Evolutionary conservation across 1,140 invertebrate species (phyloP), one percentile per base, ranked within the genome.

Genomic region (Asobara japonica): DNA sequence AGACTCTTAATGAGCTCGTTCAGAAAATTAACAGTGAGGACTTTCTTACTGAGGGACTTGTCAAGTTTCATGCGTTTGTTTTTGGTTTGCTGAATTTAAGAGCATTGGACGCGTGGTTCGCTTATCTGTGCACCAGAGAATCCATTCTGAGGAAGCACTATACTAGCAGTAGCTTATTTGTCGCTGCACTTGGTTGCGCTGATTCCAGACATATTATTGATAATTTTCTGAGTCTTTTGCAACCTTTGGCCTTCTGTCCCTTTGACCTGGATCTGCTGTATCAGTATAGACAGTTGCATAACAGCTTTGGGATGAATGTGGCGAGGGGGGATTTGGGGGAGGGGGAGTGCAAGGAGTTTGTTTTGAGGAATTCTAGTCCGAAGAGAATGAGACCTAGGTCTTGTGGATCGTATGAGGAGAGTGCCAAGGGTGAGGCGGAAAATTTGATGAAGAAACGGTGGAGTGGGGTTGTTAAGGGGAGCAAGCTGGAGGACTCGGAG

Each of bases 1-100:
- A 95, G 82, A 93, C 94, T n/a, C 86, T 96, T 1, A 94, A 95
- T 85, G 95, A 96, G 80, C 87, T 96, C 51, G 94, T 96, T 8
- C 90, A 95, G 81, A 91, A 93, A 80, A 92, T 97, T 74, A 96
- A 96, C 81, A 92, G 91, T 74, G 95, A 96, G 86, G 92, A 95
- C 81, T 91, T 92, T 41, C 91, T 97, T 1, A 93, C 93, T 3
- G 94, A 96, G 84, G 94, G 94, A 71, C 90, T 94, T 80, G 90
- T 96, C 69, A 96, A 96, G 82, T 96, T 97, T 81, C 95, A 96
- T 84, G 95, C 95, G 65, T 96, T 97, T 84, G 91, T 96, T 73
- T 92, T 96, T 85, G 95, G 95, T 36, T 87, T 97, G 65, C 87
- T 96, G n/a, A 97, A 96, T 86, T 90, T 94, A 69, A 89, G 93